Evolutionary conservation across 2,888 invertebrate species (phyloP).

Genomic region (Microctonus brassicae): DNA sequence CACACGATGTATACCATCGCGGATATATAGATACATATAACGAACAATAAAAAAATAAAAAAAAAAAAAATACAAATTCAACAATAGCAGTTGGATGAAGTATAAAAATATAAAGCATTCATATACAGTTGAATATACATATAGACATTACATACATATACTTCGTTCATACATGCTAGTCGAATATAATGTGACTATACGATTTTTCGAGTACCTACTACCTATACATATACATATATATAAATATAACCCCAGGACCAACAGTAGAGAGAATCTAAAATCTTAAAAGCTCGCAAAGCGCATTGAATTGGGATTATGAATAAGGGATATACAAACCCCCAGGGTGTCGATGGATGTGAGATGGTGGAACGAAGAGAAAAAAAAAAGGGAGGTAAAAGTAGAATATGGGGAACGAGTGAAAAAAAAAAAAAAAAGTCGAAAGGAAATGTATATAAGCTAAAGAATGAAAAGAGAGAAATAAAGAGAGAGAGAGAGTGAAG

Average conservation of each 20-base stretch:
- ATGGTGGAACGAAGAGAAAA: constrained; percentile 40
- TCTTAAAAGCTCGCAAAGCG: constrained; percentile 64
- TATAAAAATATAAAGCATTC: not conserved
- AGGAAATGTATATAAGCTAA: too few relatives aligned
- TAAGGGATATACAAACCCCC: constrained; percentile 60
- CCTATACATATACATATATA: constrained; percentile 3
- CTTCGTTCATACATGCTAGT: not conserved
- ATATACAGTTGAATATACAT: constrained; percentile 4
- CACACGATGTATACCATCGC: too few relatives aligned
- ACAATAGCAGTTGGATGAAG: constrained; percentile 28
- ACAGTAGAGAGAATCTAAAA: constrained; percentile 45
- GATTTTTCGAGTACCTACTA: constrained; percentile 39
- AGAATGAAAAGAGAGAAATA: too few relatives aligned
- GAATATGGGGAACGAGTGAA: too few relatives aligned
- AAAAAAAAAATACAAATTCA: constrained; percentile 27
- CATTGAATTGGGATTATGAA: constrained; percentile 65
- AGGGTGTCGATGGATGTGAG: constrained; percentile 57
- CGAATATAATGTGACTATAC: constrained; percentile 36
- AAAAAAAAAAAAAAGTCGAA: too few relatives aligned
- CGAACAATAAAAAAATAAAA: not conserved
- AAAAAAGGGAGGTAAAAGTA: constrained; percentile 18
- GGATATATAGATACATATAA: not conserved
- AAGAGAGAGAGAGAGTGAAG: not conserved
- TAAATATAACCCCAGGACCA: constrained; percentile 15
- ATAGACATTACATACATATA: not conserved